Evolutionary conservation across 2,113 vertebrate species (phyloP).

Genomic region (Pogona vitticeps): DNA sequence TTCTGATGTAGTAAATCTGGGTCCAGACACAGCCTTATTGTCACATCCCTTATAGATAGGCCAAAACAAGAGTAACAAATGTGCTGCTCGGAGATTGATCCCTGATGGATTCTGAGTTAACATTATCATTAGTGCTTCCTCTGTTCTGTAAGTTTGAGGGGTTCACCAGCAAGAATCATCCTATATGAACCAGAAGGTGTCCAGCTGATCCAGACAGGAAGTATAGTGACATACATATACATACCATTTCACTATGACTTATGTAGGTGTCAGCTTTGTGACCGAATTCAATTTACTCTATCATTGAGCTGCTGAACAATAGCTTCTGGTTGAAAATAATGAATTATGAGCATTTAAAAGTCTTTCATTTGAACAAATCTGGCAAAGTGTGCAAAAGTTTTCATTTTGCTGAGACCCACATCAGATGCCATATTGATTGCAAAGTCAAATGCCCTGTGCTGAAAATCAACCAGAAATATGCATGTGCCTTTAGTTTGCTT

Average conservation of each 20-base stretch:
- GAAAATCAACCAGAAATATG: neutral
- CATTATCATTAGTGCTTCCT: too few species aligned
- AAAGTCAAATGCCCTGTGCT: conserved; percentile 6
- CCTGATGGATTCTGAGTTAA: too few species aligned
- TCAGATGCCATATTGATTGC: conserved; percentile 6
- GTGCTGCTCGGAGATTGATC: too few species aligned
- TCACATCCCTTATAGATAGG: too few species aligned
- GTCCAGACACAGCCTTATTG: too few species aligned
- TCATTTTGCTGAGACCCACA: neutral
- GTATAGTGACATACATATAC: too few species aligned
- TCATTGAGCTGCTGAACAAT: neutral
- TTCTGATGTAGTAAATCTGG: too few species aligned
- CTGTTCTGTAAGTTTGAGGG: too few species aligned
- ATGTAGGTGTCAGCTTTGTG: neutral
- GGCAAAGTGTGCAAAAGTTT: neutral
- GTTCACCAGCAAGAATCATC: too few species aligned
- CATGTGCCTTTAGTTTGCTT: neutral
- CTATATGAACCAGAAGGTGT: too few species aligned
- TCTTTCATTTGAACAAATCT: neutral
- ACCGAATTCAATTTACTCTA: neutral
- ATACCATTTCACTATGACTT: neutral
- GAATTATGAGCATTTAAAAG: neutral
- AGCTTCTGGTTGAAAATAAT: neutral
- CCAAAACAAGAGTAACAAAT: too few species aligned
- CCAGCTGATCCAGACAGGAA: too few species aligned